Conservation (phyloP, 2,888 invertebrate genomes). For the Cyaniris semiargus region DNA sequence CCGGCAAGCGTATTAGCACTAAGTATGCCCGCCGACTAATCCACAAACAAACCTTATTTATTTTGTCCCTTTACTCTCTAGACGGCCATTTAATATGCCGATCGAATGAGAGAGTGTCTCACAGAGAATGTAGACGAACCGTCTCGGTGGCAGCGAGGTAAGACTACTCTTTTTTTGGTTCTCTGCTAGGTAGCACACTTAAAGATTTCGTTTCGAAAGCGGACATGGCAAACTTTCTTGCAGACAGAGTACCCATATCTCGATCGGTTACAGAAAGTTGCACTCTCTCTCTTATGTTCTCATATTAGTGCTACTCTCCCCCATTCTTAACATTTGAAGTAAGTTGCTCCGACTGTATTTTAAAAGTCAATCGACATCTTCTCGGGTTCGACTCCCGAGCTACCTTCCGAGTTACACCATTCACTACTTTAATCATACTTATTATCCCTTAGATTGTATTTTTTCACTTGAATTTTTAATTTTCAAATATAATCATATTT, state of each 20-base stretch:
- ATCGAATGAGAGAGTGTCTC: conserved; percentile 80
- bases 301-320: conserved; percentile 10
- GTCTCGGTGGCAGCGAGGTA: conserved; percentile 77
- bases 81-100: conserved; percentile 84
- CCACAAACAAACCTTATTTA: conserved; percentile 80
- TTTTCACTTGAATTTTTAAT: neutral
- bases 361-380: neutral
- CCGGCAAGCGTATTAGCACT: conserved; percentile 62
- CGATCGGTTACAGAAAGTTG: conserved; percentile 3
- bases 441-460: conserved; percentile 1
- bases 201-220: neutral
- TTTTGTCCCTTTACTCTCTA: conserved; percentile 84
- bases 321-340: conserved; percentile 5
- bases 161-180: conserved; percentile 51
- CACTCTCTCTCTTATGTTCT: conserved; percentile 10
- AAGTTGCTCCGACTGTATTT: neutral
- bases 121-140: conserved; percentile 80
- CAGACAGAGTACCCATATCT: conserved; percentile 15
- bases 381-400: conserved; percentile 25
- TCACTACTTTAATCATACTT: neutral
- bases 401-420: neutral
- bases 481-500: neutral
- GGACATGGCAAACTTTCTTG: conserved; percentile 22
- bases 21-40: conserved; percentile 72
- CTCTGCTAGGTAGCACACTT: conserved; percentile 24